A percentile compares a stretch with the other conserved stretches of the same genome.
Conservation (phyloP, 2,797 vertebrate species). For the Cyprinodon diabolis region DNA sequence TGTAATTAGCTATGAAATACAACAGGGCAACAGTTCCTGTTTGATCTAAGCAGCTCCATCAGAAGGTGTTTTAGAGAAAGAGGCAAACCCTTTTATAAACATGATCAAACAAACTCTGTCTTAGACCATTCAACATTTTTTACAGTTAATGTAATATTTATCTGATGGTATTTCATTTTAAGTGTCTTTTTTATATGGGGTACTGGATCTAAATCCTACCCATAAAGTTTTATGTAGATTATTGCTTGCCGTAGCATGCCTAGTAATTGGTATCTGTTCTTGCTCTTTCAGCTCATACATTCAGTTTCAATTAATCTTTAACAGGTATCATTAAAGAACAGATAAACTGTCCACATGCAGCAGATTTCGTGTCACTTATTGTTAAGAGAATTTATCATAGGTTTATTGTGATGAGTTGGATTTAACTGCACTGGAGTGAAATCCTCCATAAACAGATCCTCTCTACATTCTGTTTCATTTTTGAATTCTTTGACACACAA, state of each 20-base stretch:
- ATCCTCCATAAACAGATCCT: constrained; percentile 3
- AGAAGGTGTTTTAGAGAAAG: neutral
- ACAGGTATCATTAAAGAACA: neutral
- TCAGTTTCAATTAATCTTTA: neutral
- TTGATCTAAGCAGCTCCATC: neutral
- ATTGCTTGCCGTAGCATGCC: neutral
- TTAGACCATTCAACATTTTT: neutral
- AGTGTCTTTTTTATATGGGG: neutral
- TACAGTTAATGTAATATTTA: neutral
- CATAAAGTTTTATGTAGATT: neutral
- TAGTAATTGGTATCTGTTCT: neutral
- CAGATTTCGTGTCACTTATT: constrained; percentile 15
- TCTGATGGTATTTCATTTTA: neutral
- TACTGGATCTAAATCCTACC: neutral
- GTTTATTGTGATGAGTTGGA: constrained; percentile 21
- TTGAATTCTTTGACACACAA: constrained; percentile 39
- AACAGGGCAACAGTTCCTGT: neutral
- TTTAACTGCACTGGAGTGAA: constrained; percentile 25
- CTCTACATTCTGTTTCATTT: neutral
- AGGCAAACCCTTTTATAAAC: neutral
- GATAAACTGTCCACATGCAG: constrained; percentile 12
- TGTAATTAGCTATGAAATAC: neutral
- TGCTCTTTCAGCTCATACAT: neutral
- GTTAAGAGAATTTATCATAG: constrained; percentile 5
- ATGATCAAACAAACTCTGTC: neutral